Evolutionary conservation across 2,113 vertebrate genomes (phyloP), one percentile per base, ranked within the genome.

Genomic region (Hemibagrus wyckioides): DNA sequence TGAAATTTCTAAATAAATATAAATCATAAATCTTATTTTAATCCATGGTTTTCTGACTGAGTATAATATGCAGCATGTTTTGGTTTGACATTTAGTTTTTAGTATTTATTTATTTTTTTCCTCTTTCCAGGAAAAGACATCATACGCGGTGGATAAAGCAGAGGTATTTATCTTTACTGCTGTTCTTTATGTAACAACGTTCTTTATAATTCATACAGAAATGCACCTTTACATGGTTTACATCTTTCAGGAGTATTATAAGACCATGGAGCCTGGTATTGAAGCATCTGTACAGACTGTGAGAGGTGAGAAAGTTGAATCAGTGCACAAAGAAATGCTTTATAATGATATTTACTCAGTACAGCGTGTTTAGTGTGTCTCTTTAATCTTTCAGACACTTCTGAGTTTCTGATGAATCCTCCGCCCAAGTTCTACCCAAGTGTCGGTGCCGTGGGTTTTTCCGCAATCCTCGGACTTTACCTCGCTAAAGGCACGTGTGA

Each of bases 351-450:
- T 9, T 9, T 61, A 11, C 36, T 85, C 28, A 28, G 17, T 39
- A 8, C 63, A 67, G 54, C 33, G 11, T 73, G 57, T 50, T 48
- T n/a, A n/a, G 48, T 84, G 6, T 77, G 14, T 76, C 39, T 81
- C 0, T 39, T 17, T 85, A 92, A 92, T 84, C 80, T 94, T 95
- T 73, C 94, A 99, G 98, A 95, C 14, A 90, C 90, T 52, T 97
- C 91, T 93, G 94, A 92, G 79, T 96, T 97, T 94, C 95, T 99
- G 39, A 96, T 95, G 23, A 95, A 96, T 89, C 97, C 98, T 0
- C 97, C 97, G 57, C 92, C 96, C 80, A 95, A 96, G 89, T 97
- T 99, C 90, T 99, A 97, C 92, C 96, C 97, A 92, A 97, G 97
- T 76, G 94, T 97, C 63, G 97, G 96, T 21, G 95, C 93, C 77